Evolutionary conservation across 2,888 invertebrate genomes (phyloP), one percentile per base, ranked within the genome.

Genomic region (Ypsolopha scabrella): DNA sequence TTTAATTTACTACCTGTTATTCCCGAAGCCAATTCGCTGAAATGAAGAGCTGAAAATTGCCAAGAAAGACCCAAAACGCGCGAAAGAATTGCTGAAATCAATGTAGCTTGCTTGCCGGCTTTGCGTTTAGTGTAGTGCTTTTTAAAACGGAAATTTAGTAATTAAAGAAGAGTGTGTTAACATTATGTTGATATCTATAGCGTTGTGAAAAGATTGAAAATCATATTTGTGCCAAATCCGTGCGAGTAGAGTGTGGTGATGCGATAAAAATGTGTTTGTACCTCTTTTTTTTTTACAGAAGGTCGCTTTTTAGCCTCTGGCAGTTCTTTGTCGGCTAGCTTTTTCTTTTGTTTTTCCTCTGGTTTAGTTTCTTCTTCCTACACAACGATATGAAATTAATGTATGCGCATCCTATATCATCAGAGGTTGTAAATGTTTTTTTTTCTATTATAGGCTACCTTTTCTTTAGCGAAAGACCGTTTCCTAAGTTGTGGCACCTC

Each of bases 241-340:
- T 51, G 50, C 41, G 14, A 11, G 46, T 48, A 45, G 37, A 51
- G 41, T 50, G 56, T 55, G 41, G 44, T 46, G 7, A 38, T 50
- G 56, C 54, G 41, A 45, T 48, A 6, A 39, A 51, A 39, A 9
- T 24, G 47, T n/a, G 7, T 41, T 7, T 52, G 34, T 56, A 86
- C 86, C 86, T 86, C 80, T 70, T 80, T 79, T 58, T 83, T 75
- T 80, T 83, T 86, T 44, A 80, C 63, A 56, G 83, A 82, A 43
- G 79, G 68, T 51, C 85, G 79, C 63, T 86, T 83, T 75, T 85
- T 83, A 63, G 72, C 60, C 51, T 68, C 70, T 10, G 76, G 67
- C 53, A 81, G 80, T 53, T 80, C 79, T 66, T 80, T 76, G 62
- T 81, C 82, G 53, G 64, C 59, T 48, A 75, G 63, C 65, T 78